These are phyloP conservation scores for Cantharis rustica DNA, from an alignment of 2,888 invertebrate genomes.

Conservation along the genomic window DNA sequence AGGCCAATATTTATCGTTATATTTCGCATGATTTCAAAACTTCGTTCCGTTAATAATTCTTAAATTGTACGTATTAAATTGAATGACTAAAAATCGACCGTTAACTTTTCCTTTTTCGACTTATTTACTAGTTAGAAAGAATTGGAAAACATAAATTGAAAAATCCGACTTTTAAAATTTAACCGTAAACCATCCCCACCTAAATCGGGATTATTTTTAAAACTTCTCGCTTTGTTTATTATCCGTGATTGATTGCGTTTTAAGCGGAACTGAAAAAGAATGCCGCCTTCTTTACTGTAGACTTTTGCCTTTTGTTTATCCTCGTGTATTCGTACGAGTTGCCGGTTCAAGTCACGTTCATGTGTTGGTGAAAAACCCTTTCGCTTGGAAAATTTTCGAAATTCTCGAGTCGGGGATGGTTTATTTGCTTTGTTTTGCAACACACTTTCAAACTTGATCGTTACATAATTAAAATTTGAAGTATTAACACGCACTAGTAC, in stretches of 20 bases:
- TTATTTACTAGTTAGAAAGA: conserved; percentile 12
- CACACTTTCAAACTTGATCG: conserved; percentile 12
- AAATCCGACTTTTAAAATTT: not conserved
- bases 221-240: not conserved
- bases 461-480: conserved; percentile 29
- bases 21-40: conserved; percentile 12
- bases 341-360: not conserved
- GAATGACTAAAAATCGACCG: conserved; percentile 25
- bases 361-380: not conserved
- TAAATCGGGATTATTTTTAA: not conserved
- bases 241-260: not conserved
- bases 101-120: conserved; percentile 16
- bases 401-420: not conserved
- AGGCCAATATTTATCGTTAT: conserved; percentile 21
- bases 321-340: not conserved
- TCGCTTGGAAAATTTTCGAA: not conserved
- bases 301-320: not conserved
- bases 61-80: conserved; percentile 14
- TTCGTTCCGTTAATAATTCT: conserved; percentile 7
- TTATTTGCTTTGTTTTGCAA: conserved; percentile 5
- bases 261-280: not conserved
- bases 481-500: conserved; percentile 30
- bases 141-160: conserved; percentile 8
- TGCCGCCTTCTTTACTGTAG: not conserved
- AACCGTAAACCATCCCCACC: not conserved